These are phyloP conservation scores for Himalopsyche tibetana DNA, from an alignment of 2,888 invertebrate genomes.

Conservation along the genomic window DNA sequence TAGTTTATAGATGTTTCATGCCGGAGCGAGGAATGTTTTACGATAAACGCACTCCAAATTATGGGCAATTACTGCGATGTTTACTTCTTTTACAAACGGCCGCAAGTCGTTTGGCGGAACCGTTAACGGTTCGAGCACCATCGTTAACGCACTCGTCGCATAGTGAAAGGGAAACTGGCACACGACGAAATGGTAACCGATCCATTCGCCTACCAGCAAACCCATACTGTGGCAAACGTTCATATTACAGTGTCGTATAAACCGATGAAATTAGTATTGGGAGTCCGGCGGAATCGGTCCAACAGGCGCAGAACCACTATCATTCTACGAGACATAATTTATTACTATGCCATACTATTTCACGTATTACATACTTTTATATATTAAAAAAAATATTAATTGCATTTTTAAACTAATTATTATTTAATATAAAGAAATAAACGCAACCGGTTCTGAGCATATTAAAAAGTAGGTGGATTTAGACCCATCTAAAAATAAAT, in stretches of 20 bases:
- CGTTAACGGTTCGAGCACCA: not conserved
- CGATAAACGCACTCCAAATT: too few species aligned
- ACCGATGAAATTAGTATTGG: not conserved
- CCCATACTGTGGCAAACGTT: constrained; percentile 13
- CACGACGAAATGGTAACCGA: constrained; percentile 22
- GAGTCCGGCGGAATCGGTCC: not conserved
- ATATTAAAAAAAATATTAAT: too few species aligned
- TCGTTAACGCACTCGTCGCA: not conserved
- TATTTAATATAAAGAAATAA: too few species aligned
- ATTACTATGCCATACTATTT: too few species aligned
- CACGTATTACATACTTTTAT: too few species aligned
- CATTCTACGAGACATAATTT: too few species aligned
- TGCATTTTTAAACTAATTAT: too few species aligned
- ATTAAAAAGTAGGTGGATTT: too few species aligned
- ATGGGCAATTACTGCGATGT: not conserved
- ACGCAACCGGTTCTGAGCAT: too few species aligned
- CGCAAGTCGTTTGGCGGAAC: not conserved
- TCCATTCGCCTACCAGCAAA: not conserved
- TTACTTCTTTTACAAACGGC: not conserved
- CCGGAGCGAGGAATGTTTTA: too few species aligned
- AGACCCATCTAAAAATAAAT: too few species aligned
- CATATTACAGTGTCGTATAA: not conserved
- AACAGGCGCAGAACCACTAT: not conserved
- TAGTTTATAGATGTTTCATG: too few species aligned
- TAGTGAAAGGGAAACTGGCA: constrained; percentile 31